phyloP scores from a whole-genome alignment of 1,140 invertebrate genomes.

The Heliconius melpomene region DNA sequence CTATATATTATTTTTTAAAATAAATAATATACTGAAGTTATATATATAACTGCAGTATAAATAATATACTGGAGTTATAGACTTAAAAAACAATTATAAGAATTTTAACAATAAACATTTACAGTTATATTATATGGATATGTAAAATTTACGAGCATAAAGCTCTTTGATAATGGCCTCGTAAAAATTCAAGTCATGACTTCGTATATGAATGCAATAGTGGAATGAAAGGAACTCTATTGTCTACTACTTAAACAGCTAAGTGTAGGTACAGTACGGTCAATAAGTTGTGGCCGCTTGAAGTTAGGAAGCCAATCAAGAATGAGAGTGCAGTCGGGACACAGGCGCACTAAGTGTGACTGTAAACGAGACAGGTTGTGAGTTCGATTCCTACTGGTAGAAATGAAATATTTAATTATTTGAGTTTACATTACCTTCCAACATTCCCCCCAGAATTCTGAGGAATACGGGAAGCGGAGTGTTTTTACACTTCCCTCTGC shows the following conservation, averaged over 20 bases:
- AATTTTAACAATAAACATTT: not conserved
- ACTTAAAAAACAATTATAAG: not conserved
- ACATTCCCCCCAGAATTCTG: no score
- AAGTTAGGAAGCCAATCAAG: no score
- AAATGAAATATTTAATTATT: no score
- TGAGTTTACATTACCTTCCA: no score
- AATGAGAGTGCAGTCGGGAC: no score
- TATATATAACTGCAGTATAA: no score
- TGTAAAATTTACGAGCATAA: constrained; percentile 1
- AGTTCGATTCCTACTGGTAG: no score
- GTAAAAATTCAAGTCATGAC: constrained; percentile 37
- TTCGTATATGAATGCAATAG: constrained; percentile 24
- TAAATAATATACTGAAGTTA: not conserved
- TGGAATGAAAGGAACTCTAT: constrained; percentile 42
- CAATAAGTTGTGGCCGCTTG: no score
- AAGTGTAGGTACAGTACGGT: not conserved
- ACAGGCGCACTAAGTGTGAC: no score
- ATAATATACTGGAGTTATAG: not conserved
- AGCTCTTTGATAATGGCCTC: constrained; percentile 28
- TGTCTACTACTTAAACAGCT: constrained; percentile 35
- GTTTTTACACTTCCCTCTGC: no score
- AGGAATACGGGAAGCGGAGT: no score
- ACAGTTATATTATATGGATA: not conserved
- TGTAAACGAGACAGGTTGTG: no score
- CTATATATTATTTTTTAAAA: not conserved